These are phyloP conservation scores for Malurus splendens DNA, from an alignment of 2,797 vertebrate species.

Conservation along the genomic window DNA sequence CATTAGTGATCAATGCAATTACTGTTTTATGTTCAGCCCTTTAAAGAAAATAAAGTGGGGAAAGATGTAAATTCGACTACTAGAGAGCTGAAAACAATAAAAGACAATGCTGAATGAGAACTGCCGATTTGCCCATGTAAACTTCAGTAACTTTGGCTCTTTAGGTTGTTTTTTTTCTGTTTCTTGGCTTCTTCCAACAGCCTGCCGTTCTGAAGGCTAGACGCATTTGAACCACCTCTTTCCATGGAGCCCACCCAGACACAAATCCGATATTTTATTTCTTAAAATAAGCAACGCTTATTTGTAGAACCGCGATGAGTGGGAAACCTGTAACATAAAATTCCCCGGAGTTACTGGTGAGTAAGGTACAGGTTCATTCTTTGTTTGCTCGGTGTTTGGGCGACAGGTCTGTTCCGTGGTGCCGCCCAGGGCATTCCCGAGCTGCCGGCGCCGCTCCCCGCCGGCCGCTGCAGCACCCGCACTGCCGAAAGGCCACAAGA, in stretches of 20 bases:
- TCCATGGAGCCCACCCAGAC: neutral
- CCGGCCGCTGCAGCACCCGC: neutral
- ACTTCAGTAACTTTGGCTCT: neutral
- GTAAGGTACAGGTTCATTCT: neutral
- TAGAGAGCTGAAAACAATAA: neutral
- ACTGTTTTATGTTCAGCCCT: neutral
- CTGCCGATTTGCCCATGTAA: neutral
- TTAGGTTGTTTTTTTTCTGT: neutral
- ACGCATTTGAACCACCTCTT: neutral
- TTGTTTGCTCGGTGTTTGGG: rapidly evolving
- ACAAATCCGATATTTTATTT: neutral
- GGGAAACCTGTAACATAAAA: neutral
- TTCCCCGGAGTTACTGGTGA: neutral
- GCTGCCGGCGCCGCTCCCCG: neutral
- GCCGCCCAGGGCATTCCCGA: neutral
- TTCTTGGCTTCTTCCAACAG: neutral
- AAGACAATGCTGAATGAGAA: neutral
- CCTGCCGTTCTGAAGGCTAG: neutral
- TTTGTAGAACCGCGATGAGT: rapidly evolving
- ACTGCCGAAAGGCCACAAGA: neutral
- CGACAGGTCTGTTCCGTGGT: rapidly evolving
- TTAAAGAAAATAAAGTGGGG: neutral
- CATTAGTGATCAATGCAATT: neutral
- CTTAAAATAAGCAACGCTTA: neutral
- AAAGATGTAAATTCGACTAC: neutral